Evolutionary conservation across 2,888 invertebrate species (phyloP).

Genomic region (Hirtodrosophila trivittata): DNA sequence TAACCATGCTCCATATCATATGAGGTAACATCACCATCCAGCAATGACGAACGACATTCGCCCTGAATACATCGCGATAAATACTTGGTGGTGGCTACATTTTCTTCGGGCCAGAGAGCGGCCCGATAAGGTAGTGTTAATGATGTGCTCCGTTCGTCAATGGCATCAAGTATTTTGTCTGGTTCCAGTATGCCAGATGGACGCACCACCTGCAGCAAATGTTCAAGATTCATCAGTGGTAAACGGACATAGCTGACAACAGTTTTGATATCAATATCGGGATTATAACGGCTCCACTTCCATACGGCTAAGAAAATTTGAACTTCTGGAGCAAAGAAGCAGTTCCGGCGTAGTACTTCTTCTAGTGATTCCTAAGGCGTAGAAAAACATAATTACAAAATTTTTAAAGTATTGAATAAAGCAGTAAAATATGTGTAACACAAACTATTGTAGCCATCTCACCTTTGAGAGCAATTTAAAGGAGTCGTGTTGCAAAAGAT

Average conservation of each 20-base stretch:
- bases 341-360: constrained; percentile 94
- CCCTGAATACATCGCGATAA: constrained; percentile 95
- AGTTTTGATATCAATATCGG: constrained; percentile 85
- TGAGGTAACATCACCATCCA: constrained; percentile 94
- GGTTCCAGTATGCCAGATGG: constrained; percentile 94
- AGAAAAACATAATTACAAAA: not conserved
- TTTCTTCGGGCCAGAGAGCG: constrained; percentile 92
- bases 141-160: constrained; percentile 92
- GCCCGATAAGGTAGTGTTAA: constrained; percentile 94
- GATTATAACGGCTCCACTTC: constrained; percentile 93
- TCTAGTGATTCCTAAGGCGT: constrained; percentile 86
- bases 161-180: constrained; percentile 96
- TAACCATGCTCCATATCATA: constrained; percentile 98
- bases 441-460: constrained; percentile 3
- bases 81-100: constrained; percentile 92
- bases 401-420: no score
- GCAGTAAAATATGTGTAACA: no score
- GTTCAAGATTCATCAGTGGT: constrained; percentile 93
- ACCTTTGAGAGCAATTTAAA: constrained; percentile 93
- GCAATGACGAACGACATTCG: constrained; percentile 93
- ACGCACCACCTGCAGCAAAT: constrained; percentile 94
- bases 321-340: constrained; percentile 98
- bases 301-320: constrained; percentile 96
- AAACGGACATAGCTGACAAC: constrained; percentile 89
- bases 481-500: constrained; percentile 92